Percentiles rank a stretch among this genome's conserved stretches.
Evolutionary conservation across 2,888 invertebrate genomes (phyloP).

Genomic region (Protodeltote pygarga): DNA sequence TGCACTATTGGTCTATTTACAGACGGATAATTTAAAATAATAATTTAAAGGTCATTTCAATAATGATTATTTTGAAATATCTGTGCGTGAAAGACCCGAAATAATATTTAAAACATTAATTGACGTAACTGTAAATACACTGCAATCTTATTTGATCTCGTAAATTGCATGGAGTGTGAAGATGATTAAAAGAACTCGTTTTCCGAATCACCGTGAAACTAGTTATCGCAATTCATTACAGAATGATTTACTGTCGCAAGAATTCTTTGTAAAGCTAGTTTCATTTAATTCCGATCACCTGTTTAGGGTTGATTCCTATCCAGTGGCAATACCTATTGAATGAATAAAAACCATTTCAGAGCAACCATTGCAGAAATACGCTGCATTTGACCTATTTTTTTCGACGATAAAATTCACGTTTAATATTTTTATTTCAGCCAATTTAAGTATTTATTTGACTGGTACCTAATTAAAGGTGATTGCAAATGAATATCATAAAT

Average conservation of each 20-base stretch:
- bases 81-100: no score
- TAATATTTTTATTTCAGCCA: no score
- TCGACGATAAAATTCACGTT: background rate
- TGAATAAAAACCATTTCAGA: conserved; percentile 1
- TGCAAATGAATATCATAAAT: no score
- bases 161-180: background rate
- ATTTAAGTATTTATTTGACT: no score
- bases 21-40: no score
- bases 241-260: background rate
- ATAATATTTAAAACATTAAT: no score
- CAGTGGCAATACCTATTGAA: conserved; percentile 28
- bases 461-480: no score
- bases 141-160: no score
- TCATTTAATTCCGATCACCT: conserved; percentile 11
- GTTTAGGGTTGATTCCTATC: conserved; percentile 9
- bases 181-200: background rate
- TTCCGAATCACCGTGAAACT: background rate
- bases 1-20: no score
- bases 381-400: conserved; percentile 21
- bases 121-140: background rate
- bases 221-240: conserved; percentile 1
- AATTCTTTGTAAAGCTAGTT: conserved; percentile 9
- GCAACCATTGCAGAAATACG: conserved; percentile 18
- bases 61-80: no score
- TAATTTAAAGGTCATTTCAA: no score